Evolutionary conservation across 2,113 vertebrate species (phyloP).

Genomic region (Nansenia antarctica): DNA sequence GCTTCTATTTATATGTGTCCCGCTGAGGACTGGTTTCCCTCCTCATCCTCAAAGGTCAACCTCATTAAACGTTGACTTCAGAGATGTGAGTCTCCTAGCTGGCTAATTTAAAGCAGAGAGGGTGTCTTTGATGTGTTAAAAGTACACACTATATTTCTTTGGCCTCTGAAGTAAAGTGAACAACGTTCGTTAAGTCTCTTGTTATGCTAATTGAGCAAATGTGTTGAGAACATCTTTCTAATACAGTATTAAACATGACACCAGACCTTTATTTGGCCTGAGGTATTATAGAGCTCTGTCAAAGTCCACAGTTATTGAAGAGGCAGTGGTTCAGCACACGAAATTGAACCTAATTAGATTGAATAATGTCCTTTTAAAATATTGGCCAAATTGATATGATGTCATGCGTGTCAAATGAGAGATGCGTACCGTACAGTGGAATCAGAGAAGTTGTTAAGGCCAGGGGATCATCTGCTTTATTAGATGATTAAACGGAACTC

Average conservation of each 20-base stretch:
- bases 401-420: neutral
- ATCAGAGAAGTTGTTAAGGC: neutral
- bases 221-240: slow-evolving; percentile 34
- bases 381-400: neutral
- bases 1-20: neutral
- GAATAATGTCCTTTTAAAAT: neutral
- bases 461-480: neutral
- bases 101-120: slow-evolving; percentile 10
- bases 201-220: slow-evolving; percentile 9
- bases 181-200: neutral
- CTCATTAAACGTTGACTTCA: slow-evolving; percentile 29
- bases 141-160: neutral
- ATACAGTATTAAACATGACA: slow-evolving; percentile 40
- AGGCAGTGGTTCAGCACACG: neutral
- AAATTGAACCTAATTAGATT: neutral
- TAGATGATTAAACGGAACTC: slow-evolving; percentile 23
- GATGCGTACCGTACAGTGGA: neutral
- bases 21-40: neutral
- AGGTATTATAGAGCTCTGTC: slow-evolving; percentile 35
- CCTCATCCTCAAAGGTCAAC: slow-evolving; percentile 35
- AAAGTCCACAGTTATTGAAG: neutral
- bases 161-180: neutral
- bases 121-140: slow-evolving; percentile 13
- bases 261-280: slow-evolving; percentile 48
- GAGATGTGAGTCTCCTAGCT: neutral